Evolutionary conservation across 2,113 vertebrate genomes (phyloP).

Genomic region (rabbit (Oryctolagus cuniculus)): mOryCun1.1 NC_091433.1:132153001-132153500

Average conservation of each 20-base stretch:
- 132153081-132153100: background rate
- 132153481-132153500: background rate
- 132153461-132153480: background rate
- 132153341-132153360: background rate
- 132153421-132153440: background rate
- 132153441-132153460: background rate
- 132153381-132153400: background rate
- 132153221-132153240: background rate
- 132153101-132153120: background rate
- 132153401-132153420: background rate
- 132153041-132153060: background rate
- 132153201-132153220: slow-evolving; percentile 30
- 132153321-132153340: background rate
- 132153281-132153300: slow-evolving; percentile 42
- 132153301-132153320: background rate
- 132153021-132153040: background rate
- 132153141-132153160: slow-evolving; percentile 5
- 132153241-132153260: slow-evolving; percentile 13
- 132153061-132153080: slow-evolving; percentile 7
- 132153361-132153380: background rate
- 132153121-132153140: background rate
- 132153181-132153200: background rate
- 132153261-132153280: slow-evolving; percentile 30
- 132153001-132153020: background rate
- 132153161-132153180: slow-evolving; percentile 26